Evolutionary conservation across 2,113 vertebrate genomes (phyloP).

Genomic region (Eleginops maclovinus): DNA sequence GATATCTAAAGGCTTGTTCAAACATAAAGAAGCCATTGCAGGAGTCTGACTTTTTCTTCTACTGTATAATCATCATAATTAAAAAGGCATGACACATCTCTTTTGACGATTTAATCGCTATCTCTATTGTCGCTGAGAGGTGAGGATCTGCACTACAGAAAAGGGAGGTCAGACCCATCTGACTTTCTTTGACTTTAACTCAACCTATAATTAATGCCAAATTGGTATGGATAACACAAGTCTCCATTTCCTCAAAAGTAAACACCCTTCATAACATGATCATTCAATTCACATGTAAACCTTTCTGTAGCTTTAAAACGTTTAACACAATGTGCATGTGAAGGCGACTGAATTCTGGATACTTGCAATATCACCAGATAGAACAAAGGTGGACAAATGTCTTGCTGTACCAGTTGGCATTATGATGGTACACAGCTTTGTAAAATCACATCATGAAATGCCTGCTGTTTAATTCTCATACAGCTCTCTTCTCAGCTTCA

Average conservation of each 20-base stretch:
- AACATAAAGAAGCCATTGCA: neutral
- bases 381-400: constrained; percentile 6
- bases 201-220: neutral
- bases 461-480: constrained; percentile 10
- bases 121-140: neutral
- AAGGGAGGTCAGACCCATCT: neutral
- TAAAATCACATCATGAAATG: constrained; percentile 11
- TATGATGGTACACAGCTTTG: constrained; percentile 3
- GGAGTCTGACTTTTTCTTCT: neutral
- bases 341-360: neutral
- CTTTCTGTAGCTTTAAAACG: neutral
- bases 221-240: neutral
- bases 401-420: neutral
- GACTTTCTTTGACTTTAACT: constrained; percentile 3
- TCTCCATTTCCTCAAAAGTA: constrained; percentile 6
- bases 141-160: neutral
- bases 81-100: neutral
- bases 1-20: constrained; percentile 16
- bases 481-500: constrained; percentile 8
- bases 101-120: constrained; percentile 3
- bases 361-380: neutral
- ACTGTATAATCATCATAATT: constrained; percentile 7
- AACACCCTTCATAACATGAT: neutral
- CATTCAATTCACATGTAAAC: neutral
- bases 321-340: neutral